A percentile compares a stretch with the other conserved stretches of the same genome.
These are phyloP conservation scores for Otolemur garnettii DNA, from an alignment of 2,113 vertebrate genomes.

Conservation along the genomic window DNA sequence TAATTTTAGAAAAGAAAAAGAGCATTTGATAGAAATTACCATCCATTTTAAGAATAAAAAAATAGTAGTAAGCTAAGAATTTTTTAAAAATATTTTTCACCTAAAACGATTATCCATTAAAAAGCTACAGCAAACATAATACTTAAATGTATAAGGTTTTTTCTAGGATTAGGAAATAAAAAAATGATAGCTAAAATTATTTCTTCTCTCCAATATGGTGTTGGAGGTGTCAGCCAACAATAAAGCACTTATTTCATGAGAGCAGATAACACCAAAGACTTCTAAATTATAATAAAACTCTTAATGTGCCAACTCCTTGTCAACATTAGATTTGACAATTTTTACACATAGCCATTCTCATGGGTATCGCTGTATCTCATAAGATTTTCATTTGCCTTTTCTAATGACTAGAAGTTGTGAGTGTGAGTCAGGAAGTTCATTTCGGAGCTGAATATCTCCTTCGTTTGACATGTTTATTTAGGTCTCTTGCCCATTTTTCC, in stretches of 20 bases:
- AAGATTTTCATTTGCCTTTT: constrained; percentile 18
- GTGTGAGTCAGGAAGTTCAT: neutral
- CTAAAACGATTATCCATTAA: neutral
- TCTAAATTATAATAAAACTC: neutral
- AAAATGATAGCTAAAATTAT: neutral
- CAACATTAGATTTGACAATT: neutral
- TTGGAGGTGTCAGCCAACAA: neutral
- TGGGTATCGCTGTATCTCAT: neutral
- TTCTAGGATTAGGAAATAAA: neutral
- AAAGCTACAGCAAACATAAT: neutral
- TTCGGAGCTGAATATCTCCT: neutral
- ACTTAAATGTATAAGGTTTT: neutral
- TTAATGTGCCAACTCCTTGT: neutral
- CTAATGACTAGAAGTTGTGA: neutral
- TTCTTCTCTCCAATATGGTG: neutral
- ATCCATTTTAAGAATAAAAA: neutral
- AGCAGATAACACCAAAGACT: neutral
- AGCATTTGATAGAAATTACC: neutral
- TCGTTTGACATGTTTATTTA: neutral
- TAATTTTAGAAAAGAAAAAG: neutral
- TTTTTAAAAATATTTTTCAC: neutral
- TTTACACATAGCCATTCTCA: neutral
- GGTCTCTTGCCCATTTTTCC: neutral
- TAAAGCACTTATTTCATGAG: neutral
- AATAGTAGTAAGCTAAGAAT: neutral